Percentiles rank a stretch among this genome's conserved stretches.
phyloP scores from a whole-genome alignment of 2,113 vertebrate genomes.

The Falco punctatus region DNA sequence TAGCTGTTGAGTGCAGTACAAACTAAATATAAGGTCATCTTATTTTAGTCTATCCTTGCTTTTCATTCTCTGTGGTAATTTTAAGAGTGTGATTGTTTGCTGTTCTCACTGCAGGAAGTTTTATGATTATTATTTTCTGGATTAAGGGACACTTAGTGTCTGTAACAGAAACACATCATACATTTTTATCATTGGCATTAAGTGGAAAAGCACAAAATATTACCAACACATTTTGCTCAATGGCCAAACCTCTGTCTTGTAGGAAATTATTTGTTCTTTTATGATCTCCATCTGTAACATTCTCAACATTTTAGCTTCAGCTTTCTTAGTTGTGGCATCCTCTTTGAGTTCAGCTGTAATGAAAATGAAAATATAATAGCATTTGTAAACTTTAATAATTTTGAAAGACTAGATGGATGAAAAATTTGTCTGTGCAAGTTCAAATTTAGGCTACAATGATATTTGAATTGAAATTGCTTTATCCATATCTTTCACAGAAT shows the following conservation, averaged over 20 bases:
- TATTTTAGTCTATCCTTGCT: background rate
- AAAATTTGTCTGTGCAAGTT: background rate
- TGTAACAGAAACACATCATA: background rate
- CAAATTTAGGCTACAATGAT: background rate
- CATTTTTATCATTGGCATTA: background rate
- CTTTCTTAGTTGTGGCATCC: background rate
- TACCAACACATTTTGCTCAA: background rate
- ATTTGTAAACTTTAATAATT: background rate
- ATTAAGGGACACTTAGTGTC: background rate
- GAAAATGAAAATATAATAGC: background rate
- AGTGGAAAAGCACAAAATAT: background rate
- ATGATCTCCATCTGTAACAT: background rate
- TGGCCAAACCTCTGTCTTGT: background rate
- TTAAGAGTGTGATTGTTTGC: background rate
- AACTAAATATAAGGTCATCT: background rate
- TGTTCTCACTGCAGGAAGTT: background rate
- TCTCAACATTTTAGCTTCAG: background rate
- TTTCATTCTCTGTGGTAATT: background rate
- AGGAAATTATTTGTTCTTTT: background rate
- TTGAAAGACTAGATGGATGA: background rate
- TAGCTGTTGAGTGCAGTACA: background rate
- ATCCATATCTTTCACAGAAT: background rate
- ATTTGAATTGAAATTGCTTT: background rate
- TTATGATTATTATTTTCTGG: background rate
- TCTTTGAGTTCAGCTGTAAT: background rate